Base-by-base conservation (phyloP, 2,797 vertebrate species). In the Acipenser oxyrinchus region DNA sequence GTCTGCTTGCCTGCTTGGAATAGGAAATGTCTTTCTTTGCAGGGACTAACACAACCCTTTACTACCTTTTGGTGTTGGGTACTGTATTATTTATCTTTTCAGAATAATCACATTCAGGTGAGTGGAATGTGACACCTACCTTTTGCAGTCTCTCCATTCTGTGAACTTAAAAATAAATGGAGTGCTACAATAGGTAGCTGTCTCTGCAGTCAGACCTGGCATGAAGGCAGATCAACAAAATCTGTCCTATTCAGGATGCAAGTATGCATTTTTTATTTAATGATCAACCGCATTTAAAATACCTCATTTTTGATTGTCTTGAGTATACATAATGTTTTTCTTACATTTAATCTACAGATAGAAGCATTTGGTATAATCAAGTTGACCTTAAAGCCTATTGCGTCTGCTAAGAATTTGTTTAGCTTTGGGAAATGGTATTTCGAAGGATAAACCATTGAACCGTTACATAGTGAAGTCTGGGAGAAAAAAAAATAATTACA, bases 1-100 rank as follows among this genome's bases (percentile, higher is more conserved):
- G 79, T 74, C 77, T 81, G 78, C 74, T 73, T 76, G 68, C 77
- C 83, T 82, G 83, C 74, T 75, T 70, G 58, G 82, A 85, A 86
- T 84, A 73, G 82, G 79, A 83, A 86, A 78, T 70, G 70, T 76
- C 67, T 76, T 64, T 50, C 57, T 75, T 69, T 23, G 8, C 62
- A 52, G 60, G 58, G 66, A 77, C 68, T 18, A 18, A 72, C 68
- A 75, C 73, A 51, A 37, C 64, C 71, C 64, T 73, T 75, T 66
- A 63, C 65, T 63, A 66, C 73, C 70, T 75, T 75, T 66, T 71
- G 62, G 10, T 48, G 77, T 75, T 67, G 50, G 69, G 55, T 60
- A 18, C 64, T 68, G 12, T 78, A 70, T 62, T 74, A 58, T 58
- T 55, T 66, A 23, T 66, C 18, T 37, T 51, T n/a, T 51, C 8